These are phyloP conservation scores for Triplophysa dalaica DNA, from an alignment of 2,113 vertebrate species.

Conservation along the genomic window DNA sequence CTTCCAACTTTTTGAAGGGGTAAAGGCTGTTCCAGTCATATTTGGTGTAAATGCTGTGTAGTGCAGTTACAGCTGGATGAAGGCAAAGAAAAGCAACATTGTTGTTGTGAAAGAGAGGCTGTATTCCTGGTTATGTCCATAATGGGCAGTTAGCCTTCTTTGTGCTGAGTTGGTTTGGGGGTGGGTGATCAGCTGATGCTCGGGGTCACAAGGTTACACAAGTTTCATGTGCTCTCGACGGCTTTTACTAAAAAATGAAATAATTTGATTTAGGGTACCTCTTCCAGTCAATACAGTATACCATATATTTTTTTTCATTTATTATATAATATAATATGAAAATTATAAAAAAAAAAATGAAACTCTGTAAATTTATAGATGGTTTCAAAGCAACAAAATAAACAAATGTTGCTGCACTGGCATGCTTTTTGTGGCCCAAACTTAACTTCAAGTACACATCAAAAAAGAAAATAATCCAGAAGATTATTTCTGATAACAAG, in stretches of 20 bases:
- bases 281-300: not conserved
- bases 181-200: slow-evolving; percentile 11
- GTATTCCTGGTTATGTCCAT: slow-evolving; percentile 32
- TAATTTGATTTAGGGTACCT: not conserved
- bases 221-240: slow-evolving; percentile 34
- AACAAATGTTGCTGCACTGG: too few species aligned
- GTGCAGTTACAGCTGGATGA: not conserved
- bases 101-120: slow-evolving; percentile 30
- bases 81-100: slow-evolving; percentile 16
- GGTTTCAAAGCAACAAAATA: too few species aligned
- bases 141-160: slow-evolving; percentile 8
- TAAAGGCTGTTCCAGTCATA: not conserved
- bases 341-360: too few species aligned
- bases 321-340: not conserved
- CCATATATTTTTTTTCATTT: not conserved
- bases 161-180: not conserved
- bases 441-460: too few species aligned
- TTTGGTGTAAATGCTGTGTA: not conserved
- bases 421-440: too few species aligned
- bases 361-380: too few species aligned
- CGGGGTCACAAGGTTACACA: slow-evolving; percentile 2
- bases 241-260: not conserved
- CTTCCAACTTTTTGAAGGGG: not conserved
- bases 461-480: too few species aligned
- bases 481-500: too few species aligned